A percentile compares a stretch with the other conserved stretches of the same genome.
Conservation (phyloP, 2,113 vertebrate species). For the Tenrec ecaudatus region DNA sequence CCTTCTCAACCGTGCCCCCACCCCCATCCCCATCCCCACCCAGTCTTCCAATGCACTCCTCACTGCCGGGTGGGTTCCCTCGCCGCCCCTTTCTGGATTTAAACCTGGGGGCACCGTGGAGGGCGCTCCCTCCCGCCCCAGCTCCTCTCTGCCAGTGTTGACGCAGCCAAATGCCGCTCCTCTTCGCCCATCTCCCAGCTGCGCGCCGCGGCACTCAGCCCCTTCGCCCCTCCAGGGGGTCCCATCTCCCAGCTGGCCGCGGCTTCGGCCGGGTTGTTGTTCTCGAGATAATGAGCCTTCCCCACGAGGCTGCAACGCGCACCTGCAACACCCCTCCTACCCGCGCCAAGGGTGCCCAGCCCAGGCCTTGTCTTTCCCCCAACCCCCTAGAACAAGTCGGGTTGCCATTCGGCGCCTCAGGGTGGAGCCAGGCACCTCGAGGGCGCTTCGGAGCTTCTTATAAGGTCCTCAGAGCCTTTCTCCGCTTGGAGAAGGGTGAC, state of each 20-base stretch:
- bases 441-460: not conserved
- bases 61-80: not conserved
- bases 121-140: not conserved
- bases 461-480: constrained; percentile 3
- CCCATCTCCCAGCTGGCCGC: constrained; percentile 61
- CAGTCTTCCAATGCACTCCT: not conserved
- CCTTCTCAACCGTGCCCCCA: no score
- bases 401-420: not conserved
- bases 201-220: not conserved
- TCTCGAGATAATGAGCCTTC: constrained; percentile 72
- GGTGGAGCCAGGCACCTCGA: not conserved
- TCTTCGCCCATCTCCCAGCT: constrained; percentile 27
- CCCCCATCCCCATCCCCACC: not conserved
- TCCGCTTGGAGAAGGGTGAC: not conserved
- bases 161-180: not conserved
- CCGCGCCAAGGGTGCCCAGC: not conserved
- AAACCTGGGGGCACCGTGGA: not conserved
- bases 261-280: constrained; percentile 56
- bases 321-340: constrained; percentile 58
- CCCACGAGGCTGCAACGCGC: constrained; percentile 30
- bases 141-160: not conserved
- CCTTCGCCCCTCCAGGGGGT: not conserved
- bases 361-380: not conserved
- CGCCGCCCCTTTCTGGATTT: not conserved
- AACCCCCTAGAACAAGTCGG: not conserved